Evolutionary conservation across 2,888 invertebrate genomes (phyloP), one percentile per base, ranked within the genome.

Genomic region (Scrobipalpa costella): DNA sequence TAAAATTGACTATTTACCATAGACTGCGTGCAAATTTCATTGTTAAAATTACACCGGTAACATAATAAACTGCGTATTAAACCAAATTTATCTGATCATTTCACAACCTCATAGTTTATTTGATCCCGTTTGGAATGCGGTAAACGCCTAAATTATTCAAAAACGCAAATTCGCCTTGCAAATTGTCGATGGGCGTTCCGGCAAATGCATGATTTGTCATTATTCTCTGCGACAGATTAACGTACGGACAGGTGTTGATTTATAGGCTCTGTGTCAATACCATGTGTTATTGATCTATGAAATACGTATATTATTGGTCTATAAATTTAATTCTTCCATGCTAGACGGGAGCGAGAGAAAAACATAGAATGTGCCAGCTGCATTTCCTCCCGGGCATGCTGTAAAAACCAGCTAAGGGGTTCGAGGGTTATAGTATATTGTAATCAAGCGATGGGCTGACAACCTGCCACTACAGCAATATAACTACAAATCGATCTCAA

Each of bases 231-330:
- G 34, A 52, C 52, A 33, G 50, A 63, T 63, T 63, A 60, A 15
- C 19, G 34, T 5, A 9, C 47, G 62, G 62, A 63, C 21, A 64
- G 62, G 64, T 68, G 59, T 66, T 66, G 65, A 65, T 68, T 65
- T 66, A 68, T 62, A 21, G 7, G 58, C 38, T 52, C 58, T 17
- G n/a, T 58, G 63, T 65, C 63, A 57, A 60, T 50, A 19, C 52
- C 34, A 50, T 17, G 34, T 59, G 58, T 52, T 49, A 40, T 44
- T 64, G 62, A 64, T 64, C 21, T 55, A 7, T 40, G 40, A 40
- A 40, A 27, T 27, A 27, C 27, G 27, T 27, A 5, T 27, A 27
- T 3, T 27, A 27, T 27, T 27, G 27, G 2, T 2, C 27, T 27
- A 27, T 27, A 27, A 5, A 27, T 2, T n/a, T n/a, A n/a, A n/a